Percentiles rank a stretch among this genome's conserved stretches.
Conservation (phyloP, 1,140 invertebrate species). For the Mercenaria mercenaria region DNA sequence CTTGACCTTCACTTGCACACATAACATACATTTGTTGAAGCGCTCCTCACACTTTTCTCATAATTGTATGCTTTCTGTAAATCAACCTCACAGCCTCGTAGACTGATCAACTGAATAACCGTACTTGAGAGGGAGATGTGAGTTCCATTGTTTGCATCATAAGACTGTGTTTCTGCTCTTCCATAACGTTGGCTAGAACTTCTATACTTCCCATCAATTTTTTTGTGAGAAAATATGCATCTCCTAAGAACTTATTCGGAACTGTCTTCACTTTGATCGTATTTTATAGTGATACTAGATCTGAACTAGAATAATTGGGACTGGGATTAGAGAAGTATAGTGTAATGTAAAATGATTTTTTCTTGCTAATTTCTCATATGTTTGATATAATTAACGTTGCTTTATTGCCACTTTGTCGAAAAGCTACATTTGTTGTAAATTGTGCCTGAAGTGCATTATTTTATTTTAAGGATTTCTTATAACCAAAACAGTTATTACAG, state of each 20-base stretch:
- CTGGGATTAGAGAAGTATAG: neutral
- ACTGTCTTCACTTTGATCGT: neutral
- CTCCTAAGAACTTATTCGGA: neutral
- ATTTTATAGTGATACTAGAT: neutral
- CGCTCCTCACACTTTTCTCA: neutral
- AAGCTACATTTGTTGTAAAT: no score
- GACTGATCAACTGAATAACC: neutral
- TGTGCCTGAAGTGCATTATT: no score
- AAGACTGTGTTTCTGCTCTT: neutral
- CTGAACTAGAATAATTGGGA: no score
- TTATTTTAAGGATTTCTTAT: no score
- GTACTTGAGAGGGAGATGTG: neutral
- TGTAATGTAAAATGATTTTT: neutral
- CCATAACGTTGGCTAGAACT: neutral
- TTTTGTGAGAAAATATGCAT: slow-evolving; percentile 1
- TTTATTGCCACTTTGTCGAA: no score
- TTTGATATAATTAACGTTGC: neutral
- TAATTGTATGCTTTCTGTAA: neutral
- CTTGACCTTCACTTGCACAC: neutral
- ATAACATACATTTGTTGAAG: neutral
- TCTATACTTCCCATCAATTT: neutral
- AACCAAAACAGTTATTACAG: no score
- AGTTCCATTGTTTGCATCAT: neutral
- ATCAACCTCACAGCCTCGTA: neutral
- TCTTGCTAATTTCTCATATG: neutral